Percentiles rank a stretch among this genome's conserved stretches.
Conservation (phyloP, 2,113 vertebrate genomes). For the Laterallus jamaicensis region DNA sequence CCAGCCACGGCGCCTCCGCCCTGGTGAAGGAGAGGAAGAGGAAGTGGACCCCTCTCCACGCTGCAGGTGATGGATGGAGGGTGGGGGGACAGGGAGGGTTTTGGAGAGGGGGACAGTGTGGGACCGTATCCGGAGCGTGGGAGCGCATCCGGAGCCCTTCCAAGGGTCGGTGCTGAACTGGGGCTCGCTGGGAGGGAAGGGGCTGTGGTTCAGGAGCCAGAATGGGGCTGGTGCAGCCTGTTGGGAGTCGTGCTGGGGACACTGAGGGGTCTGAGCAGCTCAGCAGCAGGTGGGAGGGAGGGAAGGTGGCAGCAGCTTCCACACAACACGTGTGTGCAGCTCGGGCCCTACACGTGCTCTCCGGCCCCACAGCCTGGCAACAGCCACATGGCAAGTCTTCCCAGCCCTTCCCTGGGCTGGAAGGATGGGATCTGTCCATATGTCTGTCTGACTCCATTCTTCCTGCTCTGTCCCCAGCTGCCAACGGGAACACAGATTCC, state of each 20-base stretch:
- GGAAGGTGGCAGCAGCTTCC: neutral
- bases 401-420: neutral
- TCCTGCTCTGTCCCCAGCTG: constrained; percentile 73
- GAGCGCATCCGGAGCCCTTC: neutral
- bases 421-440: neutral
- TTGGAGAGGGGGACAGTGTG: no score
- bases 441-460: neutral
- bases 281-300: neutral
- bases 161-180: accelerated
- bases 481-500: constrained; percentile 90
- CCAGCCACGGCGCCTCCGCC: constrained; percentile 88
- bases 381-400: neutral
- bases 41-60: constrained; percentile 90
- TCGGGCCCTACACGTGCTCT: neutral
- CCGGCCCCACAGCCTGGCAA: neutral
- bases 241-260: neutral
- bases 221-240: neutral
- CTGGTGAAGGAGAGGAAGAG: constrained; percentile 84
- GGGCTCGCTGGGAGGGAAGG: neutral
- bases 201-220: neutral
- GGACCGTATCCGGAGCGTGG: neutral
- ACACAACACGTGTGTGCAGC: neutral
- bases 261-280: neutral
- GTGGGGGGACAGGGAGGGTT: neutral
- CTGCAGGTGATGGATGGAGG: constrained; percentile 80